phyloP scores from a whole-genome alignment of 2,113 vertebrate species.

The Rhinolophus sinicus region DNA sequence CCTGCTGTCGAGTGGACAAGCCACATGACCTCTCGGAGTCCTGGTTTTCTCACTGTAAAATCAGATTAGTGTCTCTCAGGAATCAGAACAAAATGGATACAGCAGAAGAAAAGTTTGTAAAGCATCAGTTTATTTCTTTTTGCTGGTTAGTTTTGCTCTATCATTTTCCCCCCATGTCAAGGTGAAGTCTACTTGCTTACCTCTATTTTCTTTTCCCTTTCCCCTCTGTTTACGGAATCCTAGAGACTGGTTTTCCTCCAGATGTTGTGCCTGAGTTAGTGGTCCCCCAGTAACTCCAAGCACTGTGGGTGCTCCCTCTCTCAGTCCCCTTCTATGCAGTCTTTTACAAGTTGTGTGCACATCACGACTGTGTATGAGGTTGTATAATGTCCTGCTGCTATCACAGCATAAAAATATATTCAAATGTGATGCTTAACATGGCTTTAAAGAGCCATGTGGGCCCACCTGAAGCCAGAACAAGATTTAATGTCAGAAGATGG shows the following conservation, averaged over 20 bases:
- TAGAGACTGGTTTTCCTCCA: background rate
- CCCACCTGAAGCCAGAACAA: background rate
- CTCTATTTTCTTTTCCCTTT: background rate
- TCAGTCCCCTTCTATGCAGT: background rate
- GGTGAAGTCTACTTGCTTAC: background rate
- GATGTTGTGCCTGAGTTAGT: background rate
- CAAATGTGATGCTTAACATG: background rate
- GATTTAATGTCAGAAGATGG: background rate
- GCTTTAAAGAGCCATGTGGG: background rate
- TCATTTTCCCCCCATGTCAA: background rate
- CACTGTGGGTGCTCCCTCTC: fast-evolving
- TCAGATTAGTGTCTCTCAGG: too few species aligned
- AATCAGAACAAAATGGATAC: background rate
- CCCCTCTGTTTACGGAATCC: background rate
- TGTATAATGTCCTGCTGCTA: too few species aligned
- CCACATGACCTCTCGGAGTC: fast-evolving
- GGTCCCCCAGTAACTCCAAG: too few species aligned
- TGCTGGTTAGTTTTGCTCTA: background rate
- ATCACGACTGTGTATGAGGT: too few species aligned
- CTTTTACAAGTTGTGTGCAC: background rate
- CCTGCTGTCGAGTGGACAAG: background rate
- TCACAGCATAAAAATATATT: background rate
- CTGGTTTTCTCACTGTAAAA: background rate
- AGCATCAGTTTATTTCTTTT: background rate
- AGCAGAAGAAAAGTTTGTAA: background rate